These are phyloP conservation scores for Sebastiscus albofasciatus DNA, from an alignment of 2,797 vertebrate species.

Conservation along the genomic window DNA sequence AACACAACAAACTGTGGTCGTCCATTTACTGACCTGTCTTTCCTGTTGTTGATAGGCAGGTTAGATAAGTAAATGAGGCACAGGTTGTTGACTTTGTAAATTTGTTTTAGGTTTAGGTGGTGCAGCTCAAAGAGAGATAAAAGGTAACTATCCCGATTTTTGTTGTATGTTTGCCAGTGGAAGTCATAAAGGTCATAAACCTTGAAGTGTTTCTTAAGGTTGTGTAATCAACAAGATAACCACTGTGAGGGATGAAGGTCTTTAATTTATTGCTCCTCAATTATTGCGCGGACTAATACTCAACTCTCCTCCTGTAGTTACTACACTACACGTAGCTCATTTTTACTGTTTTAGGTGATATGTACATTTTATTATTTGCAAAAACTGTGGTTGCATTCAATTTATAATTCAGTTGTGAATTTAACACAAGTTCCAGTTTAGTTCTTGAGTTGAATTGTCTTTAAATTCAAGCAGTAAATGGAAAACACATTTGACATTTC, in stretches of 20 bases:
- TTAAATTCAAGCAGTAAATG: no score
- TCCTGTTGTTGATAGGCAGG: not conserved
- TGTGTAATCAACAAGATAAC: not conserved
- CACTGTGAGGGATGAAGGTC: not conserved
- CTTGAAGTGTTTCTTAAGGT: not conserved
- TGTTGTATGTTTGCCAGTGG: not conserved
- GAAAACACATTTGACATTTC: not conserved
- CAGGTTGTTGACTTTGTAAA: not conserved
- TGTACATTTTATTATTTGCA: not conserved
- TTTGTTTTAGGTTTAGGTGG: not conserved
- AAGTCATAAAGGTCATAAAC: no score
- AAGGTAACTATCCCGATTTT: not conserved
- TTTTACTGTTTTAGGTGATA: not conserved
- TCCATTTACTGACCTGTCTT: not conserved
- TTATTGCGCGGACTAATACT: not conserved
- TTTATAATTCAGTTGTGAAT: not conserved
- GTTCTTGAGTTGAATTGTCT: no score
- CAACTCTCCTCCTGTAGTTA: not conserved
- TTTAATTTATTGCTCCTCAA: not conserved
- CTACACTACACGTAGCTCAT: not conserved
- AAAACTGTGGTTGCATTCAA: not conserved
- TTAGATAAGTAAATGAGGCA: not conserved
- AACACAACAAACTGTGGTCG: not conserved
- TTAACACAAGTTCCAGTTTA: no score
- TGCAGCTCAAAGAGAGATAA: not conserved